A percentile compares a stretch with the other conserved stretches of the same genome.
Conservation (phyloP, 2,797 vertebrate genomes). For the Hippopotamyrus pictus region DNA sequence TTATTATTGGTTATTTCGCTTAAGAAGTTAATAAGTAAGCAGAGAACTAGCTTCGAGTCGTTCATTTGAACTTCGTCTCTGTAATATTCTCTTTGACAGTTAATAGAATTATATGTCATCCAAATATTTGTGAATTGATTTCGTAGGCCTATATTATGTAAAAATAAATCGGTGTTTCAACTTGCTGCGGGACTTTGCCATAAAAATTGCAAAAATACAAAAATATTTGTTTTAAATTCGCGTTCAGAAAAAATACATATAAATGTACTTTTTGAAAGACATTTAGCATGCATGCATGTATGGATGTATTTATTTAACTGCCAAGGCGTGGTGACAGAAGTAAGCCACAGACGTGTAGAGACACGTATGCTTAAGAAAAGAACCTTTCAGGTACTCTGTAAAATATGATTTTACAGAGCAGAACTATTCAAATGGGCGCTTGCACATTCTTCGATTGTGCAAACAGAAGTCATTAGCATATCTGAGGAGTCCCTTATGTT, state of each 20-base stretch:
- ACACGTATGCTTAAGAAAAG: conserved; percentile 53
- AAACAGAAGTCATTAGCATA: conserved; percentile 35
- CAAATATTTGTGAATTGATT: conserved; percentile 15
- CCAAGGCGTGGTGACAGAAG: conserved; percentile 61
- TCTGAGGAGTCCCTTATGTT: not conserved
- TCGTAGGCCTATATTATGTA: not conserved
- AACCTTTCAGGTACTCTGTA: conserved; percentile 51
- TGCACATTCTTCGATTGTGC: conserved; percentile 22
- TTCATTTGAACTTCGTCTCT: not conserved
- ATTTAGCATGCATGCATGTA: conserved; percentile 9
- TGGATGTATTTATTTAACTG: conserved; percentile 47
- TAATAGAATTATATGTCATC: conserved; percentile 15
- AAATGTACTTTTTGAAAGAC: conserved; percentile 6
- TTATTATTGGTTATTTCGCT: not conserved
- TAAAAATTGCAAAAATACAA: not conserved
- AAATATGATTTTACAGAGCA: conserved; percentile 51
- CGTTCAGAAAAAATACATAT: not conserved
- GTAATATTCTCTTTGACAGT: conserved; percentile 14
- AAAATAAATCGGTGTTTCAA: not conserved
- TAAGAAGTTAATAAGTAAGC: not conserved
- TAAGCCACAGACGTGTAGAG: conserved; percentile 61
- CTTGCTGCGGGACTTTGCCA: not conserved
- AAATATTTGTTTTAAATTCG: not conserved
- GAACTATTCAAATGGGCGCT: conserved; percentile 35
- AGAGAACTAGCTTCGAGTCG: not conserved